Evolutionary conservation across 2,888 invertebrate genomes (phyloP).

Genomic region (Brachyopa scutellaris): DNA sequence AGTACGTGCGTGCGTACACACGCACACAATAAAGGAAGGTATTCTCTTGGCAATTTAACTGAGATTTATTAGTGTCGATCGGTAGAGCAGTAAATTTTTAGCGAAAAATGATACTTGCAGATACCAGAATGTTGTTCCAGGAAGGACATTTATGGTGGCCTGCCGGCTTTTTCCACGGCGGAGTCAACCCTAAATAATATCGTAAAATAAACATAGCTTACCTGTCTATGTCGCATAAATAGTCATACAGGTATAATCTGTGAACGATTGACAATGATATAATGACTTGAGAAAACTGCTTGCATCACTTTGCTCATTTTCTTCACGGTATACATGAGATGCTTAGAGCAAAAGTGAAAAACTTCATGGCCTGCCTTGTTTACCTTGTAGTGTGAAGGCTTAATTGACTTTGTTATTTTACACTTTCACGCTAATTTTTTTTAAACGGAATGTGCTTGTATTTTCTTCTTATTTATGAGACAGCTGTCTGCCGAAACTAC

Average conservation of each 20-base stretch:
- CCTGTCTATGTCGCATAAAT: neutral
- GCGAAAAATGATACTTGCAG: neutral
- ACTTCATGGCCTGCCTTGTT: neutral
- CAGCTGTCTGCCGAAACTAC: too few species aligned
- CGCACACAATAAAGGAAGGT: neutral
- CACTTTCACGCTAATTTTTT: conserved; percentile 14
- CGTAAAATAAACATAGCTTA: conserved; percentile 10
- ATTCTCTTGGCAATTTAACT: conserved; percentile 34
- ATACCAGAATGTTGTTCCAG: conserved; percentile 9
- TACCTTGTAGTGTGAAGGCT: neutral
- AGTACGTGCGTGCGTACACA: conserved; percentile 1
- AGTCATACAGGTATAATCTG: conserved; percentile 1
- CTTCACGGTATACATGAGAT: neutral
- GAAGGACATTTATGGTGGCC: conserved; percentile 22
- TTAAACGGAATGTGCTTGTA: too few species aligned
- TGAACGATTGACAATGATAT: neutral
- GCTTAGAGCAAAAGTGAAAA: too few species aligned
- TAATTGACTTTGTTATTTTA: conserved; percentile 14
- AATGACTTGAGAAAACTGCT: neutral
- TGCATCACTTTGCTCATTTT: neutral
- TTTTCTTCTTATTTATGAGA: too few species aligned
- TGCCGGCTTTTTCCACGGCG: neutral
- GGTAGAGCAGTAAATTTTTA: neutral
- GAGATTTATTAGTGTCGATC: conserved; percentile 9
- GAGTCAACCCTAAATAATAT: conserved; percentile 22